Conservation (phyloP, 1,140 invertebrate species). For the Danaus melanippus region DNA sequence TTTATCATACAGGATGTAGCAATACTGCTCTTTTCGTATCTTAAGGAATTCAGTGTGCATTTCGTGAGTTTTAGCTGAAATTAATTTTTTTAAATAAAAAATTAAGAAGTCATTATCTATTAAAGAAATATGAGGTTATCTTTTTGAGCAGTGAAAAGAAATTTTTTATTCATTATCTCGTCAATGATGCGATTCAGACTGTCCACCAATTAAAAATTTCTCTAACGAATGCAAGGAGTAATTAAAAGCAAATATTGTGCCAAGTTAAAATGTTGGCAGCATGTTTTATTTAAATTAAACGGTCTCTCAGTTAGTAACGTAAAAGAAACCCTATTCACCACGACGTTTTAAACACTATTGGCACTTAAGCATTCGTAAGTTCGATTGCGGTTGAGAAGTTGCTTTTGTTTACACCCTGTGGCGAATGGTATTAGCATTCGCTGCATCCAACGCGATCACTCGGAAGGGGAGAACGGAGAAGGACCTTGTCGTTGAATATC, state of each 20-base stretch:
- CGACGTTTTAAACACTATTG: constrained; percentile 11
- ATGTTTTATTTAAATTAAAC: neutral
- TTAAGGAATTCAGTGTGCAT: neutral
- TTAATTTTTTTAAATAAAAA: neutral
- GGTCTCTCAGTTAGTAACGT: no score
- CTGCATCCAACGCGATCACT: constrained; percentile 64
- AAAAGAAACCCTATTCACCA: constrained; percentile 1
- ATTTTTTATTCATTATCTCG: no score
- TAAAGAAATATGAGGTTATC: no score
- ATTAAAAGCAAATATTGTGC: no score
- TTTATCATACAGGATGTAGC: constrained; percentile 56
- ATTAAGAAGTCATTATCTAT: no score
- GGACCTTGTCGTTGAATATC: constrained; percentile 51
- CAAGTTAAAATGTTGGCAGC: no score
- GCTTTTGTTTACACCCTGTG: constrained; percentile 33
- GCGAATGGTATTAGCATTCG: constrained; percentile 48
- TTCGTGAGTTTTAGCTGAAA: neutral
- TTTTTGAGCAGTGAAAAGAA: no score
- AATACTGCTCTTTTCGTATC: constrained; percentile 19
- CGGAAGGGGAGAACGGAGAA: constrained; percentile 66
- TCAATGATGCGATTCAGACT: neutral
- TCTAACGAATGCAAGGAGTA: no score
- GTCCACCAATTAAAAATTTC: constrained; percentile 9
- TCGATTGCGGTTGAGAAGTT: constrained; percentile 20
- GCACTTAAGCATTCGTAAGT: constrained; percentile 15